Evolutionary conservation across 2,113 vertebrate genomes (phyloP).

Genomic region (Salvelinus sp.): DNA sequence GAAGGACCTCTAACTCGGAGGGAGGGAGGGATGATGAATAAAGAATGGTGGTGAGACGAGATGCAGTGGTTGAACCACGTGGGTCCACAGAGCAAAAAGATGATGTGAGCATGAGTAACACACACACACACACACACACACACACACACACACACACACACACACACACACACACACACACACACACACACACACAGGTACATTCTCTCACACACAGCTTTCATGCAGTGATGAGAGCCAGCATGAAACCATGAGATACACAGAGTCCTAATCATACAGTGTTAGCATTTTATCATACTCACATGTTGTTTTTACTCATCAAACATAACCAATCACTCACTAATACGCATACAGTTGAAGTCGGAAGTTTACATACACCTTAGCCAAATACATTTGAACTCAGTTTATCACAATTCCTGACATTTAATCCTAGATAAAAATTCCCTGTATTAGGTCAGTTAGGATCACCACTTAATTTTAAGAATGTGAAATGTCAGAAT

Average conservation of each 20-base stretch:
- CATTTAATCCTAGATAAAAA: too few relatives aligned
- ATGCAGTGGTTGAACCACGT: constrained; percentile 41
- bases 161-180: background rate
- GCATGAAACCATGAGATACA: background rate
- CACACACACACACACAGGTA: background rate
- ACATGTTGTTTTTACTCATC: background rate
- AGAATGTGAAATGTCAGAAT: too few relatives aligned
- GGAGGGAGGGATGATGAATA: constrained; percentile 73
- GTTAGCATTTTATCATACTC: background rate
- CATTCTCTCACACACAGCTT: background rate
- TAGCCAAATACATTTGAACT: too few relatives aligned
- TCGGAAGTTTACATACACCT: too few relatives aligned
- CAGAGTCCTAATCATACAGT: background rate
- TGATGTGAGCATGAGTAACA: background rate
- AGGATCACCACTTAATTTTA: too few relatives aligned
- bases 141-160: too few relatives aligned
- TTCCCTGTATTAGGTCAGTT: too few relatives aligned
- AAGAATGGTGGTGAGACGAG: constrained; percentile 70
- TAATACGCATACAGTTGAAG: too few relatives aligned
- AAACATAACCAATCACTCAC: too few relatives aligned
- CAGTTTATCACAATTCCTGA: too few relatives aligned
- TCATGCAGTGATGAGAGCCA: constrained; percentile 1
- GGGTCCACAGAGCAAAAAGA: constrained; percentile 33
- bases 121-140: too few relatives aligned
- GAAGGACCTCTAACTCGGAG: constrained; percentile 68